These are phyloP conservation scores for Epistrophella euchroma DNA, from an alignment of 2,888 invertebrate genomes.

Conservation along the genomic window DNA sequence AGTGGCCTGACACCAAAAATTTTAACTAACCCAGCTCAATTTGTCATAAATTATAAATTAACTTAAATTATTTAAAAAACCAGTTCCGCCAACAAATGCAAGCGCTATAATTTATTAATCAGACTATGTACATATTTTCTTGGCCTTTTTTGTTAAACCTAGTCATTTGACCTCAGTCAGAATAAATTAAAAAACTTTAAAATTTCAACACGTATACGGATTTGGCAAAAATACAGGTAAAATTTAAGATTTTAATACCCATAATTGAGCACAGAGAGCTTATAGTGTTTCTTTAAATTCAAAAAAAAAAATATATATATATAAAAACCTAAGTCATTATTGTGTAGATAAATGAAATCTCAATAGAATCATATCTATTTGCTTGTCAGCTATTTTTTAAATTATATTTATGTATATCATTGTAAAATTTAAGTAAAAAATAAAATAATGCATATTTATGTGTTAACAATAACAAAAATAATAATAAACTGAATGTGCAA, in stretches of 20 bases:
- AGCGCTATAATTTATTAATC: not conserved
- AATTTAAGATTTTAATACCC: not conserved
- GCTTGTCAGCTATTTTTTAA: slow-evolving; percentile 44
- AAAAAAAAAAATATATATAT: slow-evolving; percentile 2
- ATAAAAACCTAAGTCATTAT: slow-evolving; percentile 65
- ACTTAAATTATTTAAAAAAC: no score
- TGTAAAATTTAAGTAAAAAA: slow-evolving; percentile 8
- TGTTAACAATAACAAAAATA: slow-evolving; percentile 44
- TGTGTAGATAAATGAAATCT: slow-evolving; percentile 38
- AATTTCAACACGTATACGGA: not conserved
- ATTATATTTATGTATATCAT: slow-evolving; percentile 36
- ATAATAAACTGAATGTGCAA: slow-evolving; percentile 69
- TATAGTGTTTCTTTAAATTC: slow-evolving; percentile 1
- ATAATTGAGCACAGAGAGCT: slow-evolving; percentile 1
- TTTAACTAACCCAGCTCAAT: no score
- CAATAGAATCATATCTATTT: slow-evolving; percentile 59
- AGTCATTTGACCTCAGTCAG: not conserved
- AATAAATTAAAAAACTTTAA: not conserved
- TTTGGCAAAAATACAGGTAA: not conserved
- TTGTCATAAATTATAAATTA: no score
- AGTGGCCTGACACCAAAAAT: no score
- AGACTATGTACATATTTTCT: not conserved
- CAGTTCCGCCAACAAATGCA: no score
- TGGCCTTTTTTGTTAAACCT: not conserved
- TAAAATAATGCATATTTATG: slow-evolving; percentile 16